Base-by-base conservation (phyloP, 2,113 vertebrate species). In the Arothron firmamentum region DNA sequence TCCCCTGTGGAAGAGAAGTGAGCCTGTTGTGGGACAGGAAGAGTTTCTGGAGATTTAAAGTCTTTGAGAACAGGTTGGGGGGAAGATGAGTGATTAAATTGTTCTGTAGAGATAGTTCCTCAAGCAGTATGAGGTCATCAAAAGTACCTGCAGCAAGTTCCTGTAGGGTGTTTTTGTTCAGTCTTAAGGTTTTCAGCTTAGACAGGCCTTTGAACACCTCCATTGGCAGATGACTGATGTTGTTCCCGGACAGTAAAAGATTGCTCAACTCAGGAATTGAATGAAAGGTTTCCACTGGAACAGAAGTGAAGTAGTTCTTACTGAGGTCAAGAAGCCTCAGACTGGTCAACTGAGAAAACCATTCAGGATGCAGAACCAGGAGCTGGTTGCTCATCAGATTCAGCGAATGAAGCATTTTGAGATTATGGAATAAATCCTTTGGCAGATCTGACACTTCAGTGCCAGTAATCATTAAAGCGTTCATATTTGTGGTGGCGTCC, bases 21-120 rank as follows among this genome's bases (percentile, higher is more conserved):
- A 98, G 84, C 28, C 78, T 81, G 81, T 98, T 99, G 77, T 92
- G 85, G 56, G 95, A 98, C 14, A 99, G 80, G 65, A 90, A 95
- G 68, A 99, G 89, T 74, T 90, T 93, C 80, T 92, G 80, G 41
- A 99, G 90, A 48, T 92, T 91, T 4, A 52, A 56, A 9, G 90
- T 93, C 51, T 91, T 90, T 16, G 89, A 73, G 23, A 99, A 97
- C 66, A 94, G 72, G 55, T 92, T 88, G 0, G 72, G 70, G 5
- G 92, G 77, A 45, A 98, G 89, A 0, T 18, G 63, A 7, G 88
- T 79, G 15, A 98, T 87, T 64, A 83, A 82, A 73, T 99, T 99
- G 79, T 94, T 92, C 50, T 97, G 92, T 20, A 98, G 84, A 23
- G 92, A 92, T 72, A 98, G 83, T 58, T 92, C 91, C 75, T 91